These are phyloP conservation scores for Lysandra bellargus DNA, from an alignment of 2,888 invertebrate genomes.

Conservation along the genomic window DNA sequence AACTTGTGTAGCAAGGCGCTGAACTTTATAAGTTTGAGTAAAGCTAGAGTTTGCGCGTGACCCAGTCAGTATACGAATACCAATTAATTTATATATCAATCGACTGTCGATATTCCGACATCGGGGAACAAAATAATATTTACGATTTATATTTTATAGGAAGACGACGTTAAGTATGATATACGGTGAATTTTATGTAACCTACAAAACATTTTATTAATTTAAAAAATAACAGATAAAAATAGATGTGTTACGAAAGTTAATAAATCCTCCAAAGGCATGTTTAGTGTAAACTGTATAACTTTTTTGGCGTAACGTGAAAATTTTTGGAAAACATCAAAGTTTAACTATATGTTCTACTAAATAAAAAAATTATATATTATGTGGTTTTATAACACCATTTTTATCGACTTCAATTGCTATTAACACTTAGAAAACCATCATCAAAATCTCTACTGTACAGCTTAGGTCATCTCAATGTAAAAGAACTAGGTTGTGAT, in stretches of 20 bases:
- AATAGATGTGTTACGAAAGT: background rate
- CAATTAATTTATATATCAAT: constrained; percentile 41
- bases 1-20: background rate
- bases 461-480: too few relatives aligned
- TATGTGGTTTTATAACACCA: too few relatives aligned
- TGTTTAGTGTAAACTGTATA: background rate
- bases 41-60: background rate
- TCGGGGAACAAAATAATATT: constrained; percentile 45
- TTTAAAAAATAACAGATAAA: constrained; percentile 11
- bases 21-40: background rate
- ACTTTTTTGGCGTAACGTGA: too few relatives aligned
- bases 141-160: constrained; percentile 46
- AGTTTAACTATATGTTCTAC: too few relatives aligned
- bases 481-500: too few relatives aligned
- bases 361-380: too few relatives aligned
- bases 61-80: background rate
- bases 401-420: too few relatives aligned
- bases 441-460: too few relatives aligned
- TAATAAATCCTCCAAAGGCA: background rate
- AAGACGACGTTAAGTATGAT: constrained; percentile 42
- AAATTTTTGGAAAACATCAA: too few relatives aligned
- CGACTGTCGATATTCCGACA: constrained; percentile 43
- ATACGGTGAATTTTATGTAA: constrained; percentile 32
- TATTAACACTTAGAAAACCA: too few relatives aligned
- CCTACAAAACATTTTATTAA: constrained; percentile 13